Percentiles rank a stretch among this genome's conserved stretches.
These are phyloP conservation scores for Diachasma alloeum DNA, from an alignment of 1,140 invertebrate genomes.

Conservation along the genomic window DNA sequence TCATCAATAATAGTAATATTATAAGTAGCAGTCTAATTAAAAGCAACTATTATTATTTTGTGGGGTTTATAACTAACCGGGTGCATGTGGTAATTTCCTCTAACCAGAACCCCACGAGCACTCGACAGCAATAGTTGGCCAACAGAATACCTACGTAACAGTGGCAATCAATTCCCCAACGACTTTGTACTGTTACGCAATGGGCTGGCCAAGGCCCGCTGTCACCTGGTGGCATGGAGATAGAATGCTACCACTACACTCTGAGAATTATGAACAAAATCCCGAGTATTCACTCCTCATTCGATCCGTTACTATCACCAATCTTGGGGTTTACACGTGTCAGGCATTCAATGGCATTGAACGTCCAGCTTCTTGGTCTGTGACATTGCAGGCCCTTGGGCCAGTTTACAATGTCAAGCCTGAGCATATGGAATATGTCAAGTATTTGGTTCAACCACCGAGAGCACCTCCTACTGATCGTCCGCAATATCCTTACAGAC, in stretches of 20 bases:
- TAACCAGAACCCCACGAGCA: conserved; percentile 59
- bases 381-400: conserved; percentile 75
- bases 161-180: conserved; percentile 77
- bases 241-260: conserved; percentile 74
- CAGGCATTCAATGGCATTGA: conserved; percentile 86
- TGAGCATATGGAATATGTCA: conserved; percentile 64
- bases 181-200: conserved; percentile 80
- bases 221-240: conserved; percentile 90
- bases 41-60: no score
- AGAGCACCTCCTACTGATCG: conserved; percentile 48
- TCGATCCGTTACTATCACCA: conserved; percentile 72
- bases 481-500: conserved; percentile 63
- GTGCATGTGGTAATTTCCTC: conserved; percentile 32
- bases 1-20: no score
- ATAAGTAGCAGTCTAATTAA: no score
- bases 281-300: conserved; percentile 80
- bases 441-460: conserved; percentile 67
- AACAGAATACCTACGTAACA: conserved; percentile 69
- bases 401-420: conserved; percentile 66
- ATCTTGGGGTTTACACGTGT: conserved; percentile 85
- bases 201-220: conserved; percentile 81
- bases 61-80: conserved; percentile 16
- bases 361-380: conserved; percentile 77
- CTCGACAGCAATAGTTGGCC: conserved; percentile 66
- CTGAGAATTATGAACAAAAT: conserved; percentile 76